Evolutionary conservation across 2,888 invertebrate species (phyloP).

Genomic region (Dermolepida albohirtum): DNA sequence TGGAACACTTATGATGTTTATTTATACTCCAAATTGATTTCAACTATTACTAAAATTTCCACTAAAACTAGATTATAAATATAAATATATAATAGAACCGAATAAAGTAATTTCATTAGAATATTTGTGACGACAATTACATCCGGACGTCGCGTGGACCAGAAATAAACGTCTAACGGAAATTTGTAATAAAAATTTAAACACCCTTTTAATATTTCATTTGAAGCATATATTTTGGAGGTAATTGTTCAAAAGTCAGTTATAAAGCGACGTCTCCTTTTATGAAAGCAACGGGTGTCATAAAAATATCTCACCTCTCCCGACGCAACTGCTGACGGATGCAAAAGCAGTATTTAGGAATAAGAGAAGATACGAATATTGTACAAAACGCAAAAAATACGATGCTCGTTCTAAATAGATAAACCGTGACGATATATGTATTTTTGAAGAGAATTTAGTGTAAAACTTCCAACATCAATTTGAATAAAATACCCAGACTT

Average conservation of each 20-base stretch:
- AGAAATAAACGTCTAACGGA: not conserved
- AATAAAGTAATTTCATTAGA: not conserved
- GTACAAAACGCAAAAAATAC: too few species aligned
- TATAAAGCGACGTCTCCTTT: slow-evolving; percentile 12
- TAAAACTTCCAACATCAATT: too few species aligned
- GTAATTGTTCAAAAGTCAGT: slow-evolving; percentile 19
- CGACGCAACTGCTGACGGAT: slow-evolving; percentile 19
- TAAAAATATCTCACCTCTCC: slow-evolving; percentile 5
- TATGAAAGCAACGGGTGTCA: slow-evolving; percentile 11
- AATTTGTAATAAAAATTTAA: slow-evolving; percentile 15
- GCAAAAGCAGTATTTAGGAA: slow-evolving; percentile 12
- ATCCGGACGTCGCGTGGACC: too few species aligned
- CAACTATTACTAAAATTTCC: too few species aligned
- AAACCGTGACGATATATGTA: too few species aligned
- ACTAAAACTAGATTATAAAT: slow-evolving; percentile 1
- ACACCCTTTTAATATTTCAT: slow-evolving; percentile 10
- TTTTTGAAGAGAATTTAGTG: too few species aligned
- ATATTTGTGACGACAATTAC: not conserved
- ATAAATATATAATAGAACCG: not conserved
- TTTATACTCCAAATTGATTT: too few species aligned
- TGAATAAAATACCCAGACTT: too few species aligned
- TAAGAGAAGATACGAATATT: not conserved
- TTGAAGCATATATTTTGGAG: slow-evolving; percentile 6
- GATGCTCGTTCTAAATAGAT: too few species aligned
- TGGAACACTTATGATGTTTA: too few species aligned